Evolutionary conservation across 2,797 vertebrate genomes (phyloP), one percentile per base, ranked within the genome.

Genomic region (Agapornis canus): DNA sequence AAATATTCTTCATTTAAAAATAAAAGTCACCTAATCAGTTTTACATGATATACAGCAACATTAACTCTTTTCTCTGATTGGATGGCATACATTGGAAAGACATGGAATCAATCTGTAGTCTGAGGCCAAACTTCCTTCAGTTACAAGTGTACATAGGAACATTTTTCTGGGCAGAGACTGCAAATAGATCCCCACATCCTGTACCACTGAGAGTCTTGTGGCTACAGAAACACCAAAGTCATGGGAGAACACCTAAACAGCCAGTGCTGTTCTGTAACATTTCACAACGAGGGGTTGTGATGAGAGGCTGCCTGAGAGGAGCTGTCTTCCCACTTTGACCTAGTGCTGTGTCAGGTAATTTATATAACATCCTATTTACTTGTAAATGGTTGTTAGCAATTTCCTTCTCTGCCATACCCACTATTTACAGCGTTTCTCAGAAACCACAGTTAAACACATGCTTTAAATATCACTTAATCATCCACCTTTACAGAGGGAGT

Each of bases 261-360:
- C 21, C 79, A 51, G 1, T 0, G 0, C 22, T 39, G 37, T 11
- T 60, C 56, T 15, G 0, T 1, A 6, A 7, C 11, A 14, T 15
- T 56, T 68, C 2, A 2, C 5, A 35, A 0, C 0, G 22, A 65
- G 69, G 17, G 75, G 14, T 3, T 48, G 42, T 14, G 29, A 60
- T 0, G 0, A 63, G 72, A 65, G 60, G 37, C 82, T 73, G 40
- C 43, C n/a, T 2, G 5, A 71, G 37, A 84, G 18, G 42, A 85
- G 35, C 32, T 4, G 35, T 26, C 64, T 8, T 43, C 25, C 68
- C 13, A 1, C 54, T 84, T 19, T 25, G 75, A 21, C 42, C 68
- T 68, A 40, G 43, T 49, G 68, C 57, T 25, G 26, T 20, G 60
- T 57, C 69, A 64, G 32, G 26, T 60, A 47, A 71, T 54, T 69